Conservation (phyloP, 2,113 vertebrate genomes). For the Strix uralensis region DNA sequence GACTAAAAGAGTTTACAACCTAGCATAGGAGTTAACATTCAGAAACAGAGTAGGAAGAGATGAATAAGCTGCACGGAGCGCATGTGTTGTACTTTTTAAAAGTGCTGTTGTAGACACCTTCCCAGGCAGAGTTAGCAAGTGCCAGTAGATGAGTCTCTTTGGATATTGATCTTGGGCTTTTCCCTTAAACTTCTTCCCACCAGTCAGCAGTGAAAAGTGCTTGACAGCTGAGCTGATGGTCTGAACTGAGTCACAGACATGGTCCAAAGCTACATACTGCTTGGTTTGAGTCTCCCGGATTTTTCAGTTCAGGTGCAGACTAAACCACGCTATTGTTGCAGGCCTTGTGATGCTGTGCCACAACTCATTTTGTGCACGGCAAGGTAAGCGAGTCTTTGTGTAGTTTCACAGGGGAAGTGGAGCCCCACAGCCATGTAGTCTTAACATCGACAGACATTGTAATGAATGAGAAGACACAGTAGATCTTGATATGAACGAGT, state of each 20-base stretch:
- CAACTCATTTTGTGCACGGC: accelerated
- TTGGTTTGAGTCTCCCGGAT: neutral
- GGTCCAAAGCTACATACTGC: neutral
- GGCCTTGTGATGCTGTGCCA: neutral
- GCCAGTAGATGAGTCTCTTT: neutral
- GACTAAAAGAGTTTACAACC: neutral
- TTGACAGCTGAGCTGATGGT: neutral
- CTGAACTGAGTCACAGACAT: accelerated
- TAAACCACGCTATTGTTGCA: neutral
- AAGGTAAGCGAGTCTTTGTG: neutral
- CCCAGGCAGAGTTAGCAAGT: neutral
- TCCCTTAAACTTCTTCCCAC: neutral
- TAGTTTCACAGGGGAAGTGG: neutral
- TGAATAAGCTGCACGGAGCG: neutral
- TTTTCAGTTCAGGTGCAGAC: neutral
- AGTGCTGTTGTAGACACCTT: neutral
- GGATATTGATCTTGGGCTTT: neutral
- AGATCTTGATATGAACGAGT: neutral
- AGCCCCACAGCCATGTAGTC: accelerated
- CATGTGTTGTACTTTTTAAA: accelerated
- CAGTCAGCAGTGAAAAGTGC: neutral
- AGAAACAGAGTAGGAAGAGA: neutral
- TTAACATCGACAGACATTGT: neutral
- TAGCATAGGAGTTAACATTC: neutral
- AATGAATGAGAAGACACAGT: neutral